phyloP scores from a whole-genome alignment of 2,797 vertebrate species.

The Lemur catta region DNA sequence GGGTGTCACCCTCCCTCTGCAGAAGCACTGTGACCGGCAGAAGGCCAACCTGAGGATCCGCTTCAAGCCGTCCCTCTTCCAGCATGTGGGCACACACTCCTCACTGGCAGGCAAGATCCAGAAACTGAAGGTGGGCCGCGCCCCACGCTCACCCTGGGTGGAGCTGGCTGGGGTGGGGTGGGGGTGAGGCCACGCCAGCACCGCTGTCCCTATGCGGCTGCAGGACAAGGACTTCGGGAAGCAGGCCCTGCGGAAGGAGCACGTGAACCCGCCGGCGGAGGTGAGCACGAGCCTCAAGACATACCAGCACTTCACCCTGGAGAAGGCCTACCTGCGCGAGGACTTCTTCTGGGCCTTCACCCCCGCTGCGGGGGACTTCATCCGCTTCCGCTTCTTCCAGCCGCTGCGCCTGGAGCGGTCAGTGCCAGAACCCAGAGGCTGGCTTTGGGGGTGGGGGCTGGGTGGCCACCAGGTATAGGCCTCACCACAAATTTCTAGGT shows the following conservation, averaged over 20 bases:
- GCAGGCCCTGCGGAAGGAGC: constrained; percentile 94
- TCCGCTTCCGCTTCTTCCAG: constrained; percentile 97
- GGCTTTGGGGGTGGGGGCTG: background rate
- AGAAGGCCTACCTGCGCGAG: constrained; percentile 97
- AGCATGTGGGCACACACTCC: constrained; percentile 97
- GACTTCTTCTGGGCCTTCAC: constrained; percentile 99
- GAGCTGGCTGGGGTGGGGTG: background rate
- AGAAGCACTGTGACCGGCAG: constrained; percentile 99
- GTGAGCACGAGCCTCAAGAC: constrained; percentile 99
- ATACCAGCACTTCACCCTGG: constrained; percentile 98
- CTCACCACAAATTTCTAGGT: background rate
- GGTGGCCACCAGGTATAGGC: background rate
- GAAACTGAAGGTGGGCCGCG: constrained; percentile 92
- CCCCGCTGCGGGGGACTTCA: constrained; percentile 94
- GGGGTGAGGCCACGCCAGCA: fast-evolving
- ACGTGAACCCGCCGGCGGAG: constrained; percentile 95
- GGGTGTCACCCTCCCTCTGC: background rate
- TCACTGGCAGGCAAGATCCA: constrained; percentile 98
- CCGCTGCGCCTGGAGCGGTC: constrained; percentile 95
- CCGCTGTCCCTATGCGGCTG: background rate
- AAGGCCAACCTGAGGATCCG: constrained; percentile 98
- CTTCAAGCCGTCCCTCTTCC: constrained; percentile 98
- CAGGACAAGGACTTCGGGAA: constrained; percentile 99
- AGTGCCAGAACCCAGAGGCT: constrained; percentile 44
- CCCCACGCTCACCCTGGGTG: fast-evolving